Percentiles rank a stretch among this genome's conserved stretches.
These are phyloP conservation scores for Cavia porcellus DNA, from an alignment of 2,113 vertebrate genomes.

Conservation along the genomic window DNA sequence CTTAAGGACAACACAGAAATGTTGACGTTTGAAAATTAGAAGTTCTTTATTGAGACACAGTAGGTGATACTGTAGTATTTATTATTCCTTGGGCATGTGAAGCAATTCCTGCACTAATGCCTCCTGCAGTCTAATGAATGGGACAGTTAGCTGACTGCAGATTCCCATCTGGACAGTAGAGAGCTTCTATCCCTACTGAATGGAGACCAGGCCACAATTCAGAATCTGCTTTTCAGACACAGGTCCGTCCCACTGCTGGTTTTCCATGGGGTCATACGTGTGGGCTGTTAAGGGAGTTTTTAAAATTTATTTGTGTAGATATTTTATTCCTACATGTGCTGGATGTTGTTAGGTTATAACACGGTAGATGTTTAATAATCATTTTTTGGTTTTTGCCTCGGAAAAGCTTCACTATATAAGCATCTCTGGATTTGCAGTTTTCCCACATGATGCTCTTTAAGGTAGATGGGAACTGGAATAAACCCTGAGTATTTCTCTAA, in stretches of 20 bases:
- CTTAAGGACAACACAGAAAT: not conserved
- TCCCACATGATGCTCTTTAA: not conserved
- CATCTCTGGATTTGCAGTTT: not conserved
- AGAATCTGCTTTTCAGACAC: not conserved
- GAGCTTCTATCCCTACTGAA: not conserved
- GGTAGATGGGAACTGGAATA: not conserved
- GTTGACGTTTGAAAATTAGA: constrained; percentile 19
- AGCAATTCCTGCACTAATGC: not conserved
- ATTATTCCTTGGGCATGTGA: not conserved
- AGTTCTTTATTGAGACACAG: not conserved
- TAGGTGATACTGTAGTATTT: too few relatives aligned
- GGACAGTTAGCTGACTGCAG: not conserved
- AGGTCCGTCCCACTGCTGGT: not conserved
- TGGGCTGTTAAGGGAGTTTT: not conserved
- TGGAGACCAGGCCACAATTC: not conserved
- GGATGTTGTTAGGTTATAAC: constrained; percentile 23
- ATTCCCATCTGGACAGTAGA: not conserved
- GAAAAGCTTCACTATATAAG: not conserved
- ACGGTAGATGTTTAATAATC: not conserved
- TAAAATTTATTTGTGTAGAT: not conserved
- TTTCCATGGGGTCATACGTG: not conserved
- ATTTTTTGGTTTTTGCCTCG: not conserved
- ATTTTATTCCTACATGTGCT: not conserved
- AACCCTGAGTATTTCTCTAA: constrained; percentile 20
- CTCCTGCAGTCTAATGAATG: not conserved